Conservation (phyloP, 2,888 invertebrate species). For the Allacma fusca region DNA sequence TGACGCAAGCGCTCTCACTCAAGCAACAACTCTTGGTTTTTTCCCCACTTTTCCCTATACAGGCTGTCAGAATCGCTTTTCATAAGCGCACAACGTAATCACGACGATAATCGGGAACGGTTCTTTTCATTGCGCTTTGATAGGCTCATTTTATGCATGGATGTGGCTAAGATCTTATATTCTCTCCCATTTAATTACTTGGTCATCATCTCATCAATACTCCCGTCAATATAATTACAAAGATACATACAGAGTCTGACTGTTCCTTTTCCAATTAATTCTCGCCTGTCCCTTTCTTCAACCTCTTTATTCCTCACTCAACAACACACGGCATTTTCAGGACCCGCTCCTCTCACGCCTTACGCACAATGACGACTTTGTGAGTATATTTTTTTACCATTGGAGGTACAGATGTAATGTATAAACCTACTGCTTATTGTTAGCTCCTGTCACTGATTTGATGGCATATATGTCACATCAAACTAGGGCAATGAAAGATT, state of each 20-base stretch:
- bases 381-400: too few species aligned
- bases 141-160: slow-evolving; percentile 41
- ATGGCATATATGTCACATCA: too few species aligned
- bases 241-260: neutral
- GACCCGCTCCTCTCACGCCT: too few species aligned
- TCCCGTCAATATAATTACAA: neutral
- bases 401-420: too few species aligned
- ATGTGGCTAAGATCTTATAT: slow-evolving; percentile 25
- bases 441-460: too few species aligned
- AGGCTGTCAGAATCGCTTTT: slow-evolving; percentile 32
- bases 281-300: neutral
- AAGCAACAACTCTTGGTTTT: slow-evolving; percentile 18
- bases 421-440: too few species aligned
- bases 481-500: too few species aligned
- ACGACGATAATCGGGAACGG: slow-evolving; percentile 36
- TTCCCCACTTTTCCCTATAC: slow-evolving; percentile 26
- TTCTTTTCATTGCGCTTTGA: slow-evolving; percentile 40
- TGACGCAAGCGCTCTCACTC: slow-evolving; percentile 47
- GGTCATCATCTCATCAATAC: slow-evolving; percentile 30
- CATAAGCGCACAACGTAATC: slow-evolving; percentile 42
- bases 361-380: too few species aligned
- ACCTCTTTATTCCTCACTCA: too few species aligned
- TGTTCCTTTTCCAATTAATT: neutral
- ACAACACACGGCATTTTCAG: too few species aligned
- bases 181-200: slow-evolving; percentile 35